Conservation (phyloP, 2,888 invertebrate species). For the Netelia virgata region DNA sequence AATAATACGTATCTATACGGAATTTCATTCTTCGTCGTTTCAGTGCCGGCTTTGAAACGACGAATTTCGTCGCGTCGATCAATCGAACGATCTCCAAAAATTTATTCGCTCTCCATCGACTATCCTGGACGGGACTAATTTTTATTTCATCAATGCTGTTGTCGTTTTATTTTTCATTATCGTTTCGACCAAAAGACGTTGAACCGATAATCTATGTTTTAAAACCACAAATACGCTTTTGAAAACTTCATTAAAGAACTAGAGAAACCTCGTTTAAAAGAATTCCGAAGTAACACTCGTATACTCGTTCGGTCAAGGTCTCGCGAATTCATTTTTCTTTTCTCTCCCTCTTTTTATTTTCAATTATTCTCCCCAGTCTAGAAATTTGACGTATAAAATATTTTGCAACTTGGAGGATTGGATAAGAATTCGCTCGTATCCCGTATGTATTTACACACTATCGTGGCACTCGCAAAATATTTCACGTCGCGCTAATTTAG, state of each 20-base stretch:
- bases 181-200: constrained; percentile 42
- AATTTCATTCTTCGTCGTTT: constrained; percentile 36
- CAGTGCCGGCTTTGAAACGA: constrained; percentile 40
- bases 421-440: constrained; percentile 38
- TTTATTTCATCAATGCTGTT: constrained; percentile 3
- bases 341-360: constrained; percentile 7
- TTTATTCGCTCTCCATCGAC: constrained; percentile 33
- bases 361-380: constrained; percentile 31
- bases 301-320: constrained; percentile 26
- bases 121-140: constrained; percentile 62
- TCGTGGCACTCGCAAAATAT: constrained; percentile 24
- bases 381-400: constrained; percentile 61
- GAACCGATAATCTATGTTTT: constrained; percentile 16
- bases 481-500: constrained; percentile 15
- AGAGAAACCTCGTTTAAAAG: neutral
- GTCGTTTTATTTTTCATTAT: constrained; percentile 22
- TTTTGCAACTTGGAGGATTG: constrained; percentile 51
- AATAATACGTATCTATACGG: constrained; percentile 41
- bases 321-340: constrained; percentile 12
- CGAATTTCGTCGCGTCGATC: constrained; percentile 11
- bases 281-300: constrained; percentile 4
- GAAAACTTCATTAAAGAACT: neutral
- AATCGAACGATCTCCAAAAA: constrained; percentile 36
- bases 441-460: constrained; percentile 42
- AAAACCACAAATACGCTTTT: neutral